Evolutionary conservation across 2,797 vertebrate genomes (phyloP).

Genomic region (Enteromius fasciolatus): DNA sequence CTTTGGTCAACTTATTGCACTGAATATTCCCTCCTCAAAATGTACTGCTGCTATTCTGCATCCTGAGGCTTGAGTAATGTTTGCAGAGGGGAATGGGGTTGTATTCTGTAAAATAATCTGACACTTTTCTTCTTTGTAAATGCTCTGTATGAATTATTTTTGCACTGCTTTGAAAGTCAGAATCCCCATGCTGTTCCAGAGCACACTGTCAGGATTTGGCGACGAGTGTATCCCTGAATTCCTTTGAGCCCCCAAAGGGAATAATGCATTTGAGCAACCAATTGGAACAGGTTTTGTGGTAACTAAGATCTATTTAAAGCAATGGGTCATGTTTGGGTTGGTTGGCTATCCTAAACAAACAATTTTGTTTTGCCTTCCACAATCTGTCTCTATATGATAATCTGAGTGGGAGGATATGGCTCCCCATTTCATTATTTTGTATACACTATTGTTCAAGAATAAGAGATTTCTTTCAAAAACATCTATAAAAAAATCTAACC

Average conservation of each 20-base stretch:
- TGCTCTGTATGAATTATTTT: background rate
- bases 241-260: conserved; percentile 28
- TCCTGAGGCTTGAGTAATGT: background rate
- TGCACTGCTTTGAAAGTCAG: conserved; percentile 3
- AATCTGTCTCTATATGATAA: conserved; percentile 24
- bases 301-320: conserved; percentile 28
- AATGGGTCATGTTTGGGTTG: conserved; percentile 22
- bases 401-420: conserved; percentile 14
- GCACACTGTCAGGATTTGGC: conserved; percentile 5
- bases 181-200: background rate
- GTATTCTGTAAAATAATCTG: background rate
- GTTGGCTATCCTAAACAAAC: conserved; percentile 13
- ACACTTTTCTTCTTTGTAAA: background rate
- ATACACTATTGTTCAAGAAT: background rate
- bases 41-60: background rate
- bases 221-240: conserved; percentile 6
- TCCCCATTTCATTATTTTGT: conserved; percentile 6
- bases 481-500: background rate
- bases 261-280: conserved; percentile 22
- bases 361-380: conserved; percentile 30
- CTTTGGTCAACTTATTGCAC: conserved; percentile 14
- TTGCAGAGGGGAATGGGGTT: background rate
- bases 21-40: background rate
- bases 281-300: conserved; percentile 20
- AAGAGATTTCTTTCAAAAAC: background rate